Percentiles rank a stretch among this genome's conserved stretches.
Conservation (phyloP, 2,113 vertebrate species). For the Anser cygnoides region DNA sequence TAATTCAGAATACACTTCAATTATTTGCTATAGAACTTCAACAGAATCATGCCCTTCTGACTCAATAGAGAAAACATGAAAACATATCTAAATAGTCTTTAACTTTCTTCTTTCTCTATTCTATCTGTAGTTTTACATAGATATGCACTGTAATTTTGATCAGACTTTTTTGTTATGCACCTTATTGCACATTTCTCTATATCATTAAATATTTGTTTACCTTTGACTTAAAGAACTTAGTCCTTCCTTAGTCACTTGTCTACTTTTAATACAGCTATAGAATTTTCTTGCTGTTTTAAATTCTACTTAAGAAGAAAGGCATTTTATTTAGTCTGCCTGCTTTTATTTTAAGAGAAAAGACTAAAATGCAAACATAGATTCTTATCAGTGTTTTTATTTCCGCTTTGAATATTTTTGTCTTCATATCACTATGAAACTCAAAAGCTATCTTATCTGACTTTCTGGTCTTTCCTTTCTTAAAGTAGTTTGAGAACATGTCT, state of each 20-base stretch:
- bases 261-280: background rate
- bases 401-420: background rate
- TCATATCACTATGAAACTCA: background rate
- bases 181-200: background rate
- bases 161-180: background rate
- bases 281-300: background rate
- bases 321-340: background rate
- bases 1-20: background rate
- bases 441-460: background rate
- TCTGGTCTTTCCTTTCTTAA: background rate
- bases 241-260: background rate
- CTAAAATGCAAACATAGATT: background rate
- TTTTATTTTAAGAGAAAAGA: background rate
- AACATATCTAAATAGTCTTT: background rate
- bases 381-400: background rate
- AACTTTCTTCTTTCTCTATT: background rate
- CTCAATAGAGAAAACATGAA: background rate
- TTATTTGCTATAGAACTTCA: background rate
- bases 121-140: background rate
- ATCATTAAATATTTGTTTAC: background rate
- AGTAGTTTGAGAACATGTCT: background rate
- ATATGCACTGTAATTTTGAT: background rate
- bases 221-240: background rate
- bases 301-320: background rate
- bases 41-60: background rate